Evolutionary conservation across 35 echinoderm and acorn worm species (phyloP).

Genomic region (Stichopus chloronotus): DNA sequence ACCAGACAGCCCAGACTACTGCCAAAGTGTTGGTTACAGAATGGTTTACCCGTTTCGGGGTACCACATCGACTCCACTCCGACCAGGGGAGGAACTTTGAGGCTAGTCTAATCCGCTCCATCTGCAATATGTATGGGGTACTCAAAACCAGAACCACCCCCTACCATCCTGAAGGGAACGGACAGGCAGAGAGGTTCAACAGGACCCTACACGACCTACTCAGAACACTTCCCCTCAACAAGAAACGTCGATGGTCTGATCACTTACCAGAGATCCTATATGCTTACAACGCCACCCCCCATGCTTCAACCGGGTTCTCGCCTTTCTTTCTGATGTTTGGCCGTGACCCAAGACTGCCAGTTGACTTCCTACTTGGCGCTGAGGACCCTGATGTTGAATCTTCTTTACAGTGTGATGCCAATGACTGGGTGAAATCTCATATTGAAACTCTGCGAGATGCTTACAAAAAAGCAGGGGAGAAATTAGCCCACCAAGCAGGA

Average conservation of each 20-base stretch:
- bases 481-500: background rate
- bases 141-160: slow-evolving; percentile 46
- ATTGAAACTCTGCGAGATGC: background rate
- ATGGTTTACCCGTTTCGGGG: slow-evolving; percentile 23
- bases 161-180: slow-evolving; percentile 68
- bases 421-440: slow-evolving; percentile 20
- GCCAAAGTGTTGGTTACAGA: slow-evolving; percentile 31
- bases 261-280: slow-evolving; percentile 60
- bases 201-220: slow-evolving; percentile 55
- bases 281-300: slow-evolving; percentile 61
- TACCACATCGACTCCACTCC: slow-evolving; percentile 21
- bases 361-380: slow-evolving; percentile 41
- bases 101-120: background rate
- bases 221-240: background rate
- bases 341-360: slow-evolving; percentile 50
- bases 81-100: slow-evolving; percentile 61
- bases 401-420: too few species aligned
- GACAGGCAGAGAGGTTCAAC: slow-evolving; percentile 65
- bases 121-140: slow-evolving; percentile 58
- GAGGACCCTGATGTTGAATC: too few species aligned
- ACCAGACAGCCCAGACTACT: too few species aligned
- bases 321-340: slow-evolving; percentile 68
- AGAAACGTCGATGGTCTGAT: slow-evolving; percentile 60
- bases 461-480: slow-evolving; percentile 57
- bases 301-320: slow-evolving; percentile 50